These are phyloP conservation scores for Helicoverpa armigera DNA, from an alignment of 1,140 invertebrate genomes.

Conservation along the genomic window DNA sequence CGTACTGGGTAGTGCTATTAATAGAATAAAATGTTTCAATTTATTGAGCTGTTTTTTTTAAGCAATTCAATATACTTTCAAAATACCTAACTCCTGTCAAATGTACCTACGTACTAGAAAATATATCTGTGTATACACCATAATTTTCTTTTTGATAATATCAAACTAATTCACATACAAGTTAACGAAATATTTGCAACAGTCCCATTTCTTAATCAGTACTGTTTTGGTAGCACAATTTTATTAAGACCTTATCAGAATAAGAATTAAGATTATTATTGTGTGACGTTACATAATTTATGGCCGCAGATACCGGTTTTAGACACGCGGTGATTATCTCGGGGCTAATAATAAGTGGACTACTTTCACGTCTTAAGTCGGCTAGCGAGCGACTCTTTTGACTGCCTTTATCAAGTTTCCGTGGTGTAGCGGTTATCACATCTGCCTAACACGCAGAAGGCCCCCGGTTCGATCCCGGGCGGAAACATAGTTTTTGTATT, in stretches of 20 bases:
- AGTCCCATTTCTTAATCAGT: no score
- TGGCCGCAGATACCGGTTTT: neutral
- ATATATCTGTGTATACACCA: no score
- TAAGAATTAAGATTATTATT: neutral
- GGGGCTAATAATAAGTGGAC: neutral
- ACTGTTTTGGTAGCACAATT: neutral
- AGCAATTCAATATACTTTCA: no score
- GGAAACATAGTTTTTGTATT: slow-evolving; percentile 52
- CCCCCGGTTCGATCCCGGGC: slow-evolving; percentile 60
- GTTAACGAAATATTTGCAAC: no score
- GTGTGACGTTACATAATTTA: neutral
- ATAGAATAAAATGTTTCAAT: neutral
- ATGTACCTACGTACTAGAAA: no score
- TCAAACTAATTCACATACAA: neutral
- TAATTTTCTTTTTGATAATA: no score
- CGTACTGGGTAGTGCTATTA: neutral
- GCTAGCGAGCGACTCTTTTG: neutral
- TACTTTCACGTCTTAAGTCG: slow-evolving; percentile 4
- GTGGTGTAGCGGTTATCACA: slow-evolving; percentile 62
- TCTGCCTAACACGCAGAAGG: slow-evolving; percentile 62
- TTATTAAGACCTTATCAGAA: neutral
- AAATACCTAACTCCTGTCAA: no score
- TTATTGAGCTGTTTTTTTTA: neutral
- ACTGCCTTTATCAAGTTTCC: slow-evolving; percentile 31
- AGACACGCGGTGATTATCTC: neutral